Evolutionary conservation across 2,797 vertebrate species (phyloP).

Genomic region (Antrozous pallidus): DNA sequence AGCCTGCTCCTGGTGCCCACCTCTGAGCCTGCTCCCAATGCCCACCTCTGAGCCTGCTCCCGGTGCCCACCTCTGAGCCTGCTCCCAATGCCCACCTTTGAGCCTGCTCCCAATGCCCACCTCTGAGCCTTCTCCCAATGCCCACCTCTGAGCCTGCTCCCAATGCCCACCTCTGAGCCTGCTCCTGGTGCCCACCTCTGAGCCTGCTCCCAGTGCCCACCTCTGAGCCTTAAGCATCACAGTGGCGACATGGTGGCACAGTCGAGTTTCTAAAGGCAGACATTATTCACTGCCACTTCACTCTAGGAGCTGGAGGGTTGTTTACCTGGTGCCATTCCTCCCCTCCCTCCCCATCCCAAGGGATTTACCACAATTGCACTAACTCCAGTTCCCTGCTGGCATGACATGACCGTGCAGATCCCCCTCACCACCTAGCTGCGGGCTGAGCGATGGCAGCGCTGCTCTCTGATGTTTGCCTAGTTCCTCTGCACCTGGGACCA

Average conservation of each 20-base stretch:
- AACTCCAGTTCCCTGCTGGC: fast-evolving
- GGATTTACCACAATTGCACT: fast-evolving
- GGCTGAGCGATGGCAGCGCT: fast-evolving
- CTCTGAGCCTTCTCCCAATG: neutral
- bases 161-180: too few species aligned
- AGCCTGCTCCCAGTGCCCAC: neutral
- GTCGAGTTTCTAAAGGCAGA: fast-evolving
- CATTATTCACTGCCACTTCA: fast-evolving
- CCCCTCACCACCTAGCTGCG: fast-evolving
- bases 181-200: too few species aligned
- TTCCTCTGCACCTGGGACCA: neutral
- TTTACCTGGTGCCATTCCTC: fast-evolving
- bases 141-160: too few species aligned
- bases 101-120: neutral
- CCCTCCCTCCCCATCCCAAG: fast-evolving
- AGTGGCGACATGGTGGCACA: fast-evolving
- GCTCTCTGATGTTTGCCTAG: neutral
- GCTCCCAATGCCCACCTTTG: too few species aligned
- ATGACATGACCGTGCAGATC: fast-evolving
- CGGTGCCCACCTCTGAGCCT: too few species aligned
- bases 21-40: neutral
- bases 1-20: too few species aligned
- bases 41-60: too few species aligned
- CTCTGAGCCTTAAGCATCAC: neutral
- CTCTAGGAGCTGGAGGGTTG: neutral